Conservation (phyloP, 2,113 vertebrate species). For the Mesocricetus auratus region DNA sequence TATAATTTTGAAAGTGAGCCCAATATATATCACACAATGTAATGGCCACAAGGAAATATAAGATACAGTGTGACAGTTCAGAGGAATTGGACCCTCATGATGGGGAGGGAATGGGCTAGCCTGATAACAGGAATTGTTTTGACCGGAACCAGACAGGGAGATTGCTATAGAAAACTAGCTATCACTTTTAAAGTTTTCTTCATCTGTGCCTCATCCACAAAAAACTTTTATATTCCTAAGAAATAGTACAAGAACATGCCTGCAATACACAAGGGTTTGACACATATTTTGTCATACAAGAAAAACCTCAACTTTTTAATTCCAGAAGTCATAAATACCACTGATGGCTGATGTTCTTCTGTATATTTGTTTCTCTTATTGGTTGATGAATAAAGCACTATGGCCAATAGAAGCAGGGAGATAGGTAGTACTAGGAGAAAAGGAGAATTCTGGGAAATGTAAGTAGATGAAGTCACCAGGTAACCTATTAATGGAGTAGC, state of each 20-base stretch:
- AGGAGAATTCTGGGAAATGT: no score
- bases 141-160: background rate
- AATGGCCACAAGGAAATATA: background rate
- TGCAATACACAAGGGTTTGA: background rate
- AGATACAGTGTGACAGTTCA: fast-evolving
- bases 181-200: background rate
- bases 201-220: background rate
- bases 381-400: no score
- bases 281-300: background rate
- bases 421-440: no score
- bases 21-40: background rate
- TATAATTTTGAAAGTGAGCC: background rate
- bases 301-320: background rate
- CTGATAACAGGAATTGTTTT: no score
- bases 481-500: no score
- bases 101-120: no score
- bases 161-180: background rate
- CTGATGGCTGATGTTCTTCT: no score
- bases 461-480: no score
- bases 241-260: background rate
- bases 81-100: no score
- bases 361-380: no score
- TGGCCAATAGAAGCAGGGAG: no score
- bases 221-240: no score
- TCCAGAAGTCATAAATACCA: background rate